A percentile compares a stretch with the other conserved stretches of the same genome.
These are phyloP conservation scores for Phoxinus dragarum DNA, from an alignment of 2,797 vertebrate species.

Conservation along the genomic window DNA sequence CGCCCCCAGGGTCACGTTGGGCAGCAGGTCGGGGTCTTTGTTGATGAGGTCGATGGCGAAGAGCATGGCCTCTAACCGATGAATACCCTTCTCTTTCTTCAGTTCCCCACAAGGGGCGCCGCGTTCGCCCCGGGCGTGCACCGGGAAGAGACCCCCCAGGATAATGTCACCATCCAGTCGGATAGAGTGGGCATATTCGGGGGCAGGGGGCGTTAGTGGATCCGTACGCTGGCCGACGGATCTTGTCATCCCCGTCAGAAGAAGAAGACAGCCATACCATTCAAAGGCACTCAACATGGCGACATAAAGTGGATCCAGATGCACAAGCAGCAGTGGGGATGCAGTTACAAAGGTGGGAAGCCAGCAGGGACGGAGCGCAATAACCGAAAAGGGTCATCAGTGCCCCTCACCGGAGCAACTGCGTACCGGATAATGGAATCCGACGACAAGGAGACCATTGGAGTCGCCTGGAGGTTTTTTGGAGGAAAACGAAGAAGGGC, in stretches of 20 bases:
- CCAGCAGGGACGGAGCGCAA: slow-evolving; percentile 23
- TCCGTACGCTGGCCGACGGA: slow-evolving; percentile 84
- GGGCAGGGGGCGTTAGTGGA: slow-evolving; percentile 76
- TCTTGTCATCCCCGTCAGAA: slow-evolving; percentile 84
- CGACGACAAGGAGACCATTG: slow-evolving; percentile 47
- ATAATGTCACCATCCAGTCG: slow-evolving; percentile 93
- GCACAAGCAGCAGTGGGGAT: slow-evolving; percentile 8
- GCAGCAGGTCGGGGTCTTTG: slow-evolving; percentile 88
- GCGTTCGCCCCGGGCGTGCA: slow-evolving; percentile 77
- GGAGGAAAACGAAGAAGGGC: background rate
- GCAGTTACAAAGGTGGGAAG: slow-evolving; percentile 49
- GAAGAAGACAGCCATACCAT: slow-evolving; percentile 81
- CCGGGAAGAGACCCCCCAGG: slow-evolving; percentile 80
- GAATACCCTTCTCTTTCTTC: slow-evolving; percentile 92
- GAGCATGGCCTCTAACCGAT: slow-evolving; percentile 75
- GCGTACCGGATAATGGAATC: slow-evolving; percentile 28
- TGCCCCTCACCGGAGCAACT: slow-evolving; percentile 46
- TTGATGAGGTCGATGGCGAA: slow-evolving; percentile 81
- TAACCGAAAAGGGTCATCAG: slow-evolving; percentile 51
- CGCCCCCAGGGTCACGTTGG: slow-evolving; percentile 87
- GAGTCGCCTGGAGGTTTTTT: slow-evolving; percentile 25
- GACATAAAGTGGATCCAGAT: slow-evolving; percentile 23
- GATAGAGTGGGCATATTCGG: slow-evolving; percentile 94
- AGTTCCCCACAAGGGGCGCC: slow-evolving; percentile 78
- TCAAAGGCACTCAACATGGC: slow-evolving; percentile 59